phyloP scores from a whole-genome alignment of 2,888 invertebrate species.

The Melikaiella ostensackeni region DNA sequence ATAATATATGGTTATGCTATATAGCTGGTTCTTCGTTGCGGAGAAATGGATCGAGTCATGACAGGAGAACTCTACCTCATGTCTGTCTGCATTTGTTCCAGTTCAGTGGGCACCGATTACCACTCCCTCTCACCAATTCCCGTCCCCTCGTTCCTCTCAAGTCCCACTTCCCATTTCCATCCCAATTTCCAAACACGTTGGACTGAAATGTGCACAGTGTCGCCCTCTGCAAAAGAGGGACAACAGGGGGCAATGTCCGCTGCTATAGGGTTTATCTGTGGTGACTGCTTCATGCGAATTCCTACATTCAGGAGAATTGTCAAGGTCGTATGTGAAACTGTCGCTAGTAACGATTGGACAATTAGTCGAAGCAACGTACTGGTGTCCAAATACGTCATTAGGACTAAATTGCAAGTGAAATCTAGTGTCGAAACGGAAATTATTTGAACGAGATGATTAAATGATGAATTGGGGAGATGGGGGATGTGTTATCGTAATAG shows the following conservation, averaged over 20 bases:
- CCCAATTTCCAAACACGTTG: slow-evolving; percentile 62
- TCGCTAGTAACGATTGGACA: background rate
- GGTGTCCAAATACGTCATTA: background rate
- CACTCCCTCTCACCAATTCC: slow-evolving; percentile 58
- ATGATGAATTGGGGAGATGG: background rate
- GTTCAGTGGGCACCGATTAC: slow-evolving; percentile 72
- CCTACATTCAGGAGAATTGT: slow-evolving; percentile 16
- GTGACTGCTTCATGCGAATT: slow-evolving; percentile 22
- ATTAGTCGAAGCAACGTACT: slow-evolving; percentile 22
- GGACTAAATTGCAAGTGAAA: background rate
- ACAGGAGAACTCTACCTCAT: slow-evolving; percentile 58
- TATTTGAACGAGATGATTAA: background rate
- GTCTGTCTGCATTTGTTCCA: slow-evolving; percentile 73
- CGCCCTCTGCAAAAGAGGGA: slow-evolving; percentile 15
- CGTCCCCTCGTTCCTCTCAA: slow-evolving; percentile 51
- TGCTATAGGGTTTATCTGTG: background rate
- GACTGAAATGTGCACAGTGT: slow-evolving; percentile 16
- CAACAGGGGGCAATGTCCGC: background rate
- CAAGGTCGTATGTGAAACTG: slow-evolving; percentile 36
- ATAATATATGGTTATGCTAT: slow-evolving; percentile 19
- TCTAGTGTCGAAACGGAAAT: background rate
- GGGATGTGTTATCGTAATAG: background rate
- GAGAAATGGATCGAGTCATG: slow-evolving; percentile 35
- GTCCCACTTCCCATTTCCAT: slow-evolving; percentile 54
- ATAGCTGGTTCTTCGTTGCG: slow-evolving; percentile 25